These are phyloP conservation scores for Drosophila neonasuta DNA, from an alignment of 2,888 invertebrate species.

Conservation along the genomic window DNA sequence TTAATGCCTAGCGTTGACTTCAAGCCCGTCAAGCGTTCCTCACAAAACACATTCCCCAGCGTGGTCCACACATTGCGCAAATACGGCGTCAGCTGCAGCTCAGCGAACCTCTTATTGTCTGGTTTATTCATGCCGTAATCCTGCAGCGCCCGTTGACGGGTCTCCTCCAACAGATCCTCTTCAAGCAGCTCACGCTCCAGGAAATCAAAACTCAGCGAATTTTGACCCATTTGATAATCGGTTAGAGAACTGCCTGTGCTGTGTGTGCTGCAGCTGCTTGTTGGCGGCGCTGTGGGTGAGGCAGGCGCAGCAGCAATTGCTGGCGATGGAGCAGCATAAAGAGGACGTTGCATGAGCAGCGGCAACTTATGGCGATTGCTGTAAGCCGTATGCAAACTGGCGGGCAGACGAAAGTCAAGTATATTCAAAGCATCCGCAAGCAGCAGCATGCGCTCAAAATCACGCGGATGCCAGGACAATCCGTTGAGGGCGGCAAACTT, in stretches of 20 bases:
- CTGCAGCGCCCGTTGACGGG: conserved; percentile 86
- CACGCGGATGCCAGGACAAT: conserved; percentile 93
- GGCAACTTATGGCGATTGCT: conserved; percentile 79
- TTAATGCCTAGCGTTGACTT: conserved; percentile 81
- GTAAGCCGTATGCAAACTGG: conserved; percentile 78
- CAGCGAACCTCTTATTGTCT: conserved; percentile 90
- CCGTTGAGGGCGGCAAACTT: conserved; percentile 84
- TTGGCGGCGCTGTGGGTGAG: conserved; percentile 52
- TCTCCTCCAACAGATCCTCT: conserved; percentile 81
- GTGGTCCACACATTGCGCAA: conserved; percentile 90
- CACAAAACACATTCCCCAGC: conserved; percentile 82
- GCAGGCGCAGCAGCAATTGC: conserved; percentile 40
- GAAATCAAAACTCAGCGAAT: conserved; percentile 68
- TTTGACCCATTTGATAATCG: conserved; percentile 55
- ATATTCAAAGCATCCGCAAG: conserved; percentile 79
- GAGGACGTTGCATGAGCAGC: conserved; percentile 72
- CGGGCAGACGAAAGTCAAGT: conserved; percentile 79
- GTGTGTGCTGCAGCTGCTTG: conserved; percentile 57
- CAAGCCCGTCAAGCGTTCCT: conserved; percentile 85
- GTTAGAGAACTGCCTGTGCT: conserved; percentile 55
- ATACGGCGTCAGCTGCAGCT: conserved; percentile 88
- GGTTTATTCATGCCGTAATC: conserved; percentile 90
- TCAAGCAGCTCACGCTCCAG: conserved; percentile 70
- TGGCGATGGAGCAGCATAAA: conserved; percentile 49
- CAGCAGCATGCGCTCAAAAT: conserved; percentile 83